Conservation (phyloP, 2,888 invertebrate genomes). For the Listrodromus nycthemerus region DNA sequence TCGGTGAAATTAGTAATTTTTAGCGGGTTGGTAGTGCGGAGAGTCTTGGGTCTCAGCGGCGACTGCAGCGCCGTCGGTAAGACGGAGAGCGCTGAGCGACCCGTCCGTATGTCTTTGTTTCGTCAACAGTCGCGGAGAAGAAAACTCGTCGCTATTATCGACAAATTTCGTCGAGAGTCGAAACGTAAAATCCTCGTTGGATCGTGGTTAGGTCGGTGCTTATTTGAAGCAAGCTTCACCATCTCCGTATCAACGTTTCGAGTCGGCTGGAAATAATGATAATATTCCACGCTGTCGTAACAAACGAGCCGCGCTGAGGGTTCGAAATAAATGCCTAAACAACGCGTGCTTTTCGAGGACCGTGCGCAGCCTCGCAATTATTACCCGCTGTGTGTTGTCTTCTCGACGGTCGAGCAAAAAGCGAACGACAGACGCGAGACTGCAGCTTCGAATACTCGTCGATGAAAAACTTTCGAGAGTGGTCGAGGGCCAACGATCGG, state of each 20-base stretch:
- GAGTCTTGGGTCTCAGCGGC: too few species aligned
- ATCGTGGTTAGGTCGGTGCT: neutral
- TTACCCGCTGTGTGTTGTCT: neutral
- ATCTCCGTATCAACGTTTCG: too few species aligned
- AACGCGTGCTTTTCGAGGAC: neutral
- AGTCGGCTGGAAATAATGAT: neutral
- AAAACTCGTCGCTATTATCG: too few species aligned
- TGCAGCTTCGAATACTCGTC: conserved; percentile 6
- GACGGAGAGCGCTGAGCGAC: too few species aligned
- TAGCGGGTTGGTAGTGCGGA: neutral
- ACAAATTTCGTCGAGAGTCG: neutral
- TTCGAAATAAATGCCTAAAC: neutral
- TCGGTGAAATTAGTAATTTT: neutral
- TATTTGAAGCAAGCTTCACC: neutral
- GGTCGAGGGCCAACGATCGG: conserved; percentile 1
- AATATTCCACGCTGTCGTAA: too few species aligned
- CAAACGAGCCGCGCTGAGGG: neutral
- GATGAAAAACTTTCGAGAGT: conserved; percentile 25
- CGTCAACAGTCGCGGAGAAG: too few species aligned
- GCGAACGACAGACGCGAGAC: neutral
- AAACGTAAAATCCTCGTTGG: neutral
- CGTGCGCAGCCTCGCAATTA: neutral
- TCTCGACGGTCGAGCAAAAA: conserved; percentile 1
- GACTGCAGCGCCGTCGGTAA: too few species aligned
- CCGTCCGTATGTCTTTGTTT: too few species aligned